These are phyloP conservation scores for Fragum sueziense DNA, from an alignment of 2,888 invertebrate genomes.

Conservation along the genomic window DNA sequence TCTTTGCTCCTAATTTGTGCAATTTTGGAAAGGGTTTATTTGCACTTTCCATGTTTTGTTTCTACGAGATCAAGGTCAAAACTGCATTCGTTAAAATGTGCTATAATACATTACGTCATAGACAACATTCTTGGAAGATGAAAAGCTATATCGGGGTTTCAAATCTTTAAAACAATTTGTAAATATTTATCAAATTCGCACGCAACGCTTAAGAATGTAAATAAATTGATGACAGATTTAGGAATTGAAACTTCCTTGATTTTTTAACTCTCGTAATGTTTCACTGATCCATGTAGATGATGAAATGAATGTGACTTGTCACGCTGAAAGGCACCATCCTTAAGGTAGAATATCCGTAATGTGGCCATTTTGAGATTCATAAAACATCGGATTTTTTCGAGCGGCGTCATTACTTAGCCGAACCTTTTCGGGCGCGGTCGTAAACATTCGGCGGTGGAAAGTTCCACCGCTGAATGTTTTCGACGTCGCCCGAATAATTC, in stretches of 20 bases:
- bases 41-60: background rate
- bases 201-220: conserved; percentile 1
- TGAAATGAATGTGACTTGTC: too few relatives aligned
- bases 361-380: too few relatives aligned
- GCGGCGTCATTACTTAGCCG: too few relatives aligned
- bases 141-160: background rate
- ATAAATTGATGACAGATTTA: conserved; percentile 10
- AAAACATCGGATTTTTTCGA: too few relatives aligned
- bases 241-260: background rate
- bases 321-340: too few relatives aligned
- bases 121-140: background rate
- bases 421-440: too few relatives aligned
- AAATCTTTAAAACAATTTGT: background rate
- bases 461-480: too few relatives aligned
- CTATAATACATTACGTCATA: conserved; percentile 6
- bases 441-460: too few relatives aligned
- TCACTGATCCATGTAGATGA: too few relatives aligned
- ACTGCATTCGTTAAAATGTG: background rate
- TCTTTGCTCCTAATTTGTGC: background rate
- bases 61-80: background rate
- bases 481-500: too few relatives aligned
- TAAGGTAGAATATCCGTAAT: too few relatives aligned
- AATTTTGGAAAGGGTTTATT: background rate
- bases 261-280: too few relatives aligned
- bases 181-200: conserved; percentile 21